Base-by-base conservation (phyloP, 1,140 invertebrate genomes). In the Cherax quadricarinatus region DNA sequence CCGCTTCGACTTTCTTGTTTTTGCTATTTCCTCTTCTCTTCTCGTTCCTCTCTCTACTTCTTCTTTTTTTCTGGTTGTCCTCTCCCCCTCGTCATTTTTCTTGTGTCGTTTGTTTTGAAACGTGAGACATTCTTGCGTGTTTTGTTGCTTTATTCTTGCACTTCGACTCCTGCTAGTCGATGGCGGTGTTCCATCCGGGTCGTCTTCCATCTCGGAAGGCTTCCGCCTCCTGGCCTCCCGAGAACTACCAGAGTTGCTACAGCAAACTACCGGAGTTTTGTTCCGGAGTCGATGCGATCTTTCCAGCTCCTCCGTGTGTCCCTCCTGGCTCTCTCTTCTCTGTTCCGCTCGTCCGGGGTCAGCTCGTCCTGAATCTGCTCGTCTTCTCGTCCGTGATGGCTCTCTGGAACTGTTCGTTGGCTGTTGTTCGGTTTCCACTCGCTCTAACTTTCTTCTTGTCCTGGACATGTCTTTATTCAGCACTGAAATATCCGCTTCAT, bases 171-270 rank as follows among this genome's bases (percentile, higher is more conserved):
- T 86, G 49, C 51, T 85, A 48, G 30, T 66, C 2, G 16, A 14
- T 30, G 79, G 78, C 30, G 48, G 30, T 30, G 79, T 53, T 41
- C 49, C 21, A 14, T 91, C 78, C 41, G 80, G 78, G 21, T 91
- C 90, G 7, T 91, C 90, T 24, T 91, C 90, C 62, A 91, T 86
- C 51, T 91, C 90, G 4, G 90, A 91, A 18, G 86, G 90, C 24
- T 91, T 91, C 84, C 90, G 86, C 30, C 90, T 91, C 41, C 90
- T 85, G 21, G 16, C 51, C 24, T 85, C 85, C 57, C 73, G 80
- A 16, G n/a, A 81, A 6, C 14, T 86, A 24, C 21, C 66, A 48
- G 24, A 79, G 83, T 48, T 24, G 0, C 48, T 62, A n/a, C 78
- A 53, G 48, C 83, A 91, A 18, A n/a, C 49, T 18, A 49, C 49